These are phyloP conservation scores for Lampris megalopsis DNA, from an alignment of 2,113 vertebrate species.

Conservation along the genomic window DNA sequence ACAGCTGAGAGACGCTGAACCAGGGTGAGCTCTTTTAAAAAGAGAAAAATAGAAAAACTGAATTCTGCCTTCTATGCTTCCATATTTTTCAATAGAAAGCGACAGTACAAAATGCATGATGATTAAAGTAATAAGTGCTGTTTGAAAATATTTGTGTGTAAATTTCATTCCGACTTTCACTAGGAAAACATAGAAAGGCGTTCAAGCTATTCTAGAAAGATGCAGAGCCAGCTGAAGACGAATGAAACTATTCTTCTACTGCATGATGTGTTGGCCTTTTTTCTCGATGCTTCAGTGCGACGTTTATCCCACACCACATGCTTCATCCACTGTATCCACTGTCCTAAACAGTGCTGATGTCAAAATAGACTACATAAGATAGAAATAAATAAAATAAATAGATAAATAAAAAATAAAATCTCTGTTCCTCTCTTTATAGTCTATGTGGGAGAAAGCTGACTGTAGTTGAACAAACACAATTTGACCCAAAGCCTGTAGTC, in stretches of 20 bases:
- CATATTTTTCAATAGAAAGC: too few relatives aligned
- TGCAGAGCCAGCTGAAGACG: not conserved
- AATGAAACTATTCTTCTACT: not conserved
- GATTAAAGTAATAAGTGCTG: too few relatives aligned
- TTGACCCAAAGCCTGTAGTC: conserved; percentile 52
- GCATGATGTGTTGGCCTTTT: not conserved
- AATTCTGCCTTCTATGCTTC: too few relatives aligned
- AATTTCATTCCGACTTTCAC: too few relatives aligned
- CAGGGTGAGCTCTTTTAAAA: too few relatives aligned
- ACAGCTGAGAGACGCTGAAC: too few relatives aligned
- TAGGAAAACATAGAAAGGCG: too few relatives aligned
- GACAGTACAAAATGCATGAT: too few relatives aligned
- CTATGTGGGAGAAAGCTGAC: conserved; percentile 58
- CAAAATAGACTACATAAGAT: conserved; percentile 48
- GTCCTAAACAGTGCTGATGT: conserved; percentile 30
- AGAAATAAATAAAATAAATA: conserved; percentile 2
- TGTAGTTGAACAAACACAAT: conserved; percentile 68
- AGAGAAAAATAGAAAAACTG: too few relatives aligned
- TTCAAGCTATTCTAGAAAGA: too few relatives aligned
- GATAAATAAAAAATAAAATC: conserved; percentile 1
- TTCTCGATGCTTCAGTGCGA: conserved; percentile 17
- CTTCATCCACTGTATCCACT: conserved; percentile 5
- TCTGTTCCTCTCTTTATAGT: conserved; percentile 34
- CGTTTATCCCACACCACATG: conserved; percentile 40
- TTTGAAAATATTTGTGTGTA: too few relatives aligned